A percentile compares a stretch with the other conserved stretches of the same genome.
These are phyloP conservation scores for Amazona finschi DNA, from an alignment of 2,797 vertebrate genomes.

Conservation along the genomic window DNA sequence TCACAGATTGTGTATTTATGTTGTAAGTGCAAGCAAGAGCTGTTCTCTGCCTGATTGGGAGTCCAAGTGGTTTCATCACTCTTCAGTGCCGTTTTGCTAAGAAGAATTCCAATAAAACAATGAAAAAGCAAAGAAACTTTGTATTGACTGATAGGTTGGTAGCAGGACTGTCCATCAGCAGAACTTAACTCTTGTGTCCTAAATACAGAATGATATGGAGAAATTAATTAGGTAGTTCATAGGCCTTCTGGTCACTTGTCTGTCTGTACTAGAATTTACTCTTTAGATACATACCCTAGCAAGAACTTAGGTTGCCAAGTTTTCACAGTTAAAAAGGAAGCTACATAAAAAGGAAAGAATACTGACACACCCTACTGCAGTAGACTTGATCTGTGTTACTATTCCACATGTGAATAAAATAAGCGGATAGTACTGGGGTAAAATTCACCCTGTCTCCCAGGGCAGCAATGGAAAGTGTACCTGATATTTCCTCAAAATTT, in stretches of 20 bases:
- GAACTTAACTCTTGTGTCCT: background rate
- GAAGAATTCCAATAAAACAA: background rate
- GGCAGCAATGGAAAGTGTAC: background rate
- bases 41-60: background rate
- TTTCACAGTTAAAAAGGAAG: background rate
- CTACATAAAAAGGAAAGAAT: background rate
- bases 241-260: background rate
- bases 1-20: background rate
- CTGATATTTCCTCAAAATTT: background rate
- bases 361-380: background rate
- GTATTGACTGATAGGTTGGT: background rate
- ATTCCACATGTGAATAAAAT: background rate
- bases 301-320: background rate
- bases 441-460: background rate
- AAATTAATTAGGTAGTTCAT: background rate
- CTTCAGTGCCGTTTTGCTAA: background rate
- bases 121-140: background rate
- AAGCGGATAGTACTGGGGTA: background rate
- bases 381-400: background rate
- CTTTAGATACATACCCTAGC: background rate
- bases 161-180: background rate
- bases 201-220: background rate
- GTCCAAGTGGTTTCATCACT: background rate
- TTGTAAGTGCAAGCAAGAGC: background rate
- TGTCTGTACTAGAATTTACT: background rate